phyloP scores from a whole-genome alignment of 1,140 invertebrate species.

The Zaprionus ornatus region DNA sequence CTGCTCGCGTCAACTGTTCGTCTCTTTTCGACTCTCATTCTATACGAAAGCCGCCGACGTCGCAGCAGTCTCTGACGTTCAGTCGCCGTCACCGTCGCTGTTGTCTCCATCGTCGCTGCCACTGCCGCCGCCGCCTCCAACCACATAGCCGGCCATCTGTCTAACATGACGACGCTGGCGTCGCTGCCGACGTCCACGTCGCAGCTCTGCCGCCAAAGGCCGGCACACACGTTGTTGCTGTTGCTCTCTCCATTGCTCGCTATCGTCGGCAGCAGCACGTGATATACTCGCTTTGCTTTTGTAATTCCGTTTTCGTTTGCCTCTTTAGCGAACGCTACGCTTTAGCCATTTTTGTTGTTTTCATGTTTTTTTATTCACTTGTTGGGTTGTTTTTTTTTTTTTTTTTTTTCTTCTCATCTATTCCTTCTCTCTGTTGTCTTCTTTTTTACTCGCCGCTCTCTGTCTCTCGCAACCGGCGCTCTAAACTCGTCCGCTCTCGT shows the following conservation, averaged over 20 bases:
- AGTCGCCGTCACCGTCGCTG: conserved; percentile 36
- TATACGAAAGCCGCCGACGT: conserved; percentile 63
- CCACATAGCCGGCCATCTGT: conserved; percentile 44
- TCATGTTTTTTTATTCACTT: conserved; percentile 66
- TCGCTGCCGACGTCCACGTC: conserved; percentile 40
- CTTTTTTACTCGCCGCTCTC: conserved; percentile 38
- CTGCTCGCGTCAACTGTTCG: conserved; percentile 49
- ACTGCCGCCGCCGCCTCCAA: conserved; percentile 2
- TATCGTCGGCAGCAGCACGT: conserved; percentile 71
- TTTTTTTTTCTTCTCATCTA: conserved; percentile 3
- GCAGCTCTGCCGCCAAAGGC: conserved; percentile 71
- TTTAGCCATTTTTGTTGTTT: conserved; percentile 69
- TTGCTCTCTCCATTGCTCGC: conserved; percentile 14
- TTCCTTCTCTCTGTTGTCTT: conserved; percentile 47
- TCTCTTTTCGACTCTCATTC: conserved; percentile 66
- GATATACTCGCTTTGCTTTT: conserved; percentile 79
- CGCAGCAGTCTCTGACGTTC: conserved; percentile 48
- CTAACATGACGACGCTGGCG: conserved; percentile 53
- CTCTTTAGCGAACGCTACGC: conserved; percentile 74
- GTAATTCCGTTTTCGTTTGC: conserved; percentile 65
- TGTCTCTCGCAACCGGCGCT: conserved; percentile 51
- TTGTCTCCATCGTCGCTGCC: not conserved
- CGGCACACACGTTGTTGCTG: conserved; percentile 56
- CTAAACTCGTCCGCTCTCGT: conserved; percentile 28
- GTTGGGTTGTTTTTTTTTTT: conserved; percentile 75